Evolutionary conservation across 1,140 invertebrate genomes (phyloP), one percentile per base, ranked within the genome.

Genomic region (Drepana arcuata): DNA sequence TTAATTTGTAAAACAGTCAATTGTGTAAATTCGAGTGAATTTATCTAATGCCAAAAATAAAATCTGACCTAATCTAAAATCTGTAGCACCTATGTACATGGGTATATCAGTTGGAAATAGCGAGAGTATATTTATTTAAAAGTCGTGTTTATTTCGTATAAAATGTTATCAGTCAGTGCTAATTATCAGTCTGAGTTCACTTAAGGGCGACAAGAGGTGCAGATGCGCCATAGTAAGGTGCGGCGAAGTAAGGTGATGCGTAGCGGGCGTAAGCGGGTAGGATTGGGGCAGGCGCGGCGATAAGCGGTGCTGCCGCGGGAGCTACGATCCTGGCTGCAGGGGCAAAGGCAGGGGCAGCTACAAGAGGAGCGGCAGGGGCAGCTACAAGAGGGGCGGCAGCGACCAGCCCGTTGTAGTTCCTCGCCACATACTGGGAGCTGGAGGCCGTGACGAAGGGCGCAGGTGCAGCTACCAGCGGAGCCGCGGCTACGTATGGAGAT

Each of bases 401-500:
- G 0, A 78, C 67, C 5, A 85, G 34, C 4, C 85, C 86, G 44
- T 90, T 89, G 66, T 86, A 88, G 56, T 89, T 89, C 29, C 88
- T 84, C 2, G 87, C 73, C 28, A 89, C 55, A 15, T 88, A 86
- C 64, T 90, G 88, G 7, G 87, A 89, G 56, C 88, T 90, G 38
- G 84, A 83, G 2, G 88, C 87, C 0, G 88, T 88, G 2, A 89
- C 86, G 21, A 89, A 75, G 0, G 87, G 86, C 1, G 86, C 86
- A 14, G 85, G 85, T 0, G 84, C 68, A 0, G 65, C 70, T 1
- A 70, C 54, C 7, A 68, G 23, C 0, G 61, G 59, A 0, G 72
- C 62, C 1, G 63, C 45, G 2, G 71, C 61, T 1, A 65, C 67
- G 1, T 70, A 53, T 0, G 71, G 29, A 2, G 69, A 56, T 11